phyloP scores from a whole-genome alignment of 2,888 invertebrate species.

The Oxycera nigricornis region DNA sequence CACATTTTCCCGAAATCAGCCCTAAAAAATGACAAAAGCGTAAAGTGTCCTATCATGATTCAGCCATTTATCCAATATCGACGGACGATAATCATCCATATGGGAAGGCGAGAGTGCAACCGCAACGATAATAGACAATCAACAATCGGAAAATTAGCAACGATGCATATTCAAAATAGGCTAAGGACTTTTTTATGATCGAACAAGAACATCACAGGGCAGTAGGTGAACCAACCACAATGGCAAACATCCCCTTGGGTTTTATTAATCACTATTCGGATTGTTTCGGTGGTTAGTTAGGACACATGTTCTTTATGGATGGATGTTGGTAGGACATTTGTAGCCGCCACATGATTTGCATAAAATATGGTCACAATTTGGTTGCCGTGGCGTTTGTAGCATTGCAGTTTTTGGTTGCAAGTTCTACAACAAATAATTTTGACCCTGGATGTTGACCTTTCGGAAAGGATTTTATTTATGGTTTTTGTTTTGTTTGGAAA shows the following conservation, averaged over 20 bases:
- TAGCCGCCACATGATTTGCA: conserved; percentile 33
- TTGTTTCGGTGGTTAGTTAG: neutral
- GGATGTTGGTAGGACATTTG: neutral
- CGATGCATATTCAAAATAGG: conserved; percentile 4
- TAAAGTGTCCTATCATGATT: conserved; percentile 27
- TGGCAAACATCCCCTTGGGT: neutral
- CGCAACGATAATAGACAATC: neutral
- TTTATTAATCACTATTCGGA: neutral
- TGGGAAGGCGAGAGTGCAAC: neutral
- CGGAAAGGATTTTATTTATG: neutral
- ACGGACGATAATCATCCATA: neutral
- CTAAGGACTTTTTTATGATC: neutral
- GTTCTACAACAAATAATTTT: conserved; percentile 34
- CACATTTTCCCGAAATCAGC: neutral
- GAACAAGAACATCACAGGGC: neutral
- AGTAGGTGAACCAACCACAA: neutral
- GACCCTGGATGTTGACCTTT: conserved; percentile 26
- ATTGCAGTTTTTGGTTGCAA: neutral
- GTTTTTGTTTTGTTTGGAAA: neutral
- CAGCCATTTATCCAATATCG: conserved; percentile 23
- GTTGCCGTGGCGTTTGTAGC: neutral
- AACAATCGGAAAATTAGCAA: neutral
- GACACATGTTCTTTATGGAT: conserved; percentile 25
- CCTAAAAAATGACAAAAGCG: neutral
- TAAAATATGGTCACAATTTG: conserved; percentile 34